Conservation (phyloP, 2,888 invertebrate genomes). For the Agrochola lota region DNA sequence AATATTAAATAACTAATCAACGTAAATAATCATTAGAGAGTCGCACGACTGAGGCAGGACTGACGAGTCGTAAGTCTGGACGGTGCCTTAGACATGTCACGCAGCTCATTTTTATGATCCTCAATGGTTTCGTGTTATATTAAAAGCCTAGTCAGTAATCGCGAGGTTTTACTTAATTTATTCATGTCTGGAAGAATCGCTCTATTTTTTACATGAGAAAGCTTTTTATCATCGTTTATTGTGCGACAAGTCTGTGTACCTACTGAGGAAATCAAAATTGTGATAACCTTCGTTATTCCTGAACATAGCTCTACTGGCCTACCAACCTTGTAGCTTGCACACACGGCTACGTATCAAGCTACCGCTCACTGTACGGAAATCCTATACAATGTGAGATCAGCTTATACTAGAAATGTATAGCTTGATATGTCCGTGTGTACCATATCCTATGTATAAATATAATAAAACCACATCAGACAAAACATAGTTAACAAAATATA, state of each 20-base stretch:
- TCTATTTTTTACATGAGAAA: not conserved
- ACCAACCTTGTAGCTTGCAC: too few species aligned
- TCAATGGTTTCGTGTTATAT: conserved; percentile 52
- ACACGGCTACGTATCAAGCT: too few species aligned
- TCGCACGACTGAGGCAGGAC: conserved; percentile 60
- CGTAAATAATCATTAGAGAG: conserved; percentile 38
- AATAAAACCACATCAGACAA: not conserved
- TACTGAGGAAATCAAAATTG: not conserved
- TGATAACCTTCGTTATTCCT: not conserved
- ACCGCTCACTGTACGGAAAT: too few species aligned
- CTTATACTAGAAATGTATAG: too few species aligned
- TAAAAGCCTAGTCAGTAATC: conserved; percentile 36
- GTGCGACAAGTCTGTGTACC: not conserved
- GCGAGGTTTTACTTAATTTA: conserved; percentile 16
- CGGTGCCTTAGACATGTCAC: conserved; percentile 49
- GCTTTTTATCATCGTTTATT: too few species aligned
- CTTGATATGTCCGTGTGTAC: too few species aligned
- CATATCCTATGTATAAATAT: too few species aligned
- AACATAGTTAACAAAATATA: not conserved
- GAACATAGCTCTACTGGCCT: too few species aligned
- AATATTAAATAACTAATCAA: conserved; percentile 35
- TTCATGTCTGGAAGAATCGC: not conserved
- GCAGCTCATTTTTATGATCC: conserved; percentile 60
- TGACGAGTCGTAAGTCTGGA: conserved; percentile 48
- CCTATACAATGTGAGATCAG: too few species aligned